A percentile compares a stretch with the other conserved stretches of the same genome.
phyloP scores from a whole-genome alignment of 2,797 vertebrate genomes.

The Enteromius thamalakanensis region DNA sequence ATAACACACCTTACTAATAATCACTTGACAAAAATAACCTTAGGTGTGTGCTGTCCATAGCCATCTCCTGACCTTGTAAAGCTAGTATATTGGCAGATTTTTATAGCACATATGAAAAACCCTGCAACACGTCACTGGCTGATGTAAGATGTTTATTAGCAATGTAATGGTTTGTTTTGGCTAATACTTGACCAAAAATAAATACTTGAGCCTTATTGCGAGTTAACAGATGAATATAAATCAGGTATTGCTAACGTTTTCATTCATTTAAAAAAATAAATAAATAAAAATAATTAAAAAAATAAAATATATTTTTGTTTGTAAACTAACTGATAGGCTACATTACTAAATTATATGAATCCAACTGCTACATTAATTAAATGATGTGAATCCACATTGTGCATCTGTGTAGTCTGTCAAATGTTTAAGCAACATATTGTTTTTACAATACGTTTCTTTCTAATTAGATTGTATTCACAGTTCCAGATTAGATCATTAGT shows the following conservation, averaged over 20 bases:
- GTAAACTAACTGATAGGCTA: neutral
- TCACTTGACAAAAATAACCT: neutral
- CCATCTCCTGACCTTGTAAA: neutral
- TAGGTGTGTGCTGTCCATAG: no score
- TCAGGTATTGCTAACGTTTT: no score
- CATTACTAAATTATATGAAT: neutral
- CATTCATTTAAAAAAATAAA: neutral
- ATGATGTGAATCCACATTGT: neutral
- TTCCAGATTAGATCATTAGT: neutral
- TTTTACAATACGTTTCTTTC: neutral
- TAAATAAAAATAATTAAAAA: no score
- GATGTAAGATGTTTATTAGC: neutral
- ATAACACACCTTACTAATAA: neutral
- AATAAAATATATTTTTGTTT: neutral
- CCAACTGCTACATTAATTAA: neutral
- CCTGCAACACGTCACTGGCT: neutral
- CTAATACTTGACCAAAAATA: neutral
- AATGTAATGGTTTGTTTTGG: neutral
- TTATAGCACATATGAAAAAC: neutral
- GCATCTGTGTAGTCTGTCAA: neutral
- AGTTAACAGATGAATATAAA: neutral
- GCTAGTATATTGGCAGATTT: neutral
- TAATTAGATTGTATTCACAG: slow-evolving; percentile 13
- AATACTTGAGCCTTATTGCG: neutral
- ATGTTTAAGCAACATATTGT: no score